Evolutionary conservation across 2,797 vertebrate genomes (phyloP), one percentile per base, ranked within the genome.

Genomic region (Poecile montanus): DNA sequence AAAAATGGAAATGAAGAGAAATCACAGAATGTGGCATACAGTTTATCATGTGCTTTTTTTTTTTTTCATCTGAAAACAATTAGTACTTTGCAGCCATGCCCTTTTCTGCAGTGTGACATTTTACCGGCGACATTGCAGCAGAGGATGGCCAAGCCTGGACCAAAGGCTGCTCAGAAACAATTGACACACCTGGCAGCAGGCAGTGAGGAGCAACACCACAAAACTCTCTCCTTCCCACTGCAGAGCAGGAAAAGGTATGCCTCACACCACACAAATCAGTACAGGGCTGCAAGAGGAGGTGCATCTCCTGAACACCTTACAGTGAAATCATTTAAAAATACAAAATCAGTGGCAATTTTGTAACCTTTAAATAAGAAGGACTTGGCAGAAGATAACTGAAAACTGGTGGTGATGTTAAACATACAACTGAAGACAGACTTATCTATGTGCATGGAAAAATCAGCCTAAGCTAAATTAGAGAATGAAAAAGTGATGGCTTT

Each of bases 301-400:
- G 53, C 42, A 79, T 54, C 36, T 87, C 47, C 83, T 74, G 77
- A 90, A 70, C 22, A 77, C 10, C n/a, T 79, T 23, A n/a, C 25
- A 62, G 50, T 65, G 68, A 90, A 68, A 85, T 57, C 0, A 91
- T 58, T 67, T 65, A 63, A 91, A 90, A 90, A 85, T 48, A 92
- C 47, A 61, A 89, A 80, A 78, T 56, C 60, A 54, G 71, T 73
- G 54, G 36, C 58, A 96, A 85, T 75, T 88, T 60, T 85, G 72
- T 89, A 92, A 94, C 36, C 26, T 78, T 83, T 65, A 89, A 63
- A 58, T 42, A 45, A 92, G 95, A 93, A 80, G 54, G 38, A 26
- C 17, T 83, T 16, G 3, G 32, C 80, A 71, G 78, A 93, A 87
- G 30, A 47, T 76, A 90, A 88, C 29, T 58, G 47, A 82, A 32